These are phyloP conservation scores for Melanostigma gelatinosum DNA, from an alignment of 2,113 vertebrate genomes.

Conservation along the genomic window DNA sequence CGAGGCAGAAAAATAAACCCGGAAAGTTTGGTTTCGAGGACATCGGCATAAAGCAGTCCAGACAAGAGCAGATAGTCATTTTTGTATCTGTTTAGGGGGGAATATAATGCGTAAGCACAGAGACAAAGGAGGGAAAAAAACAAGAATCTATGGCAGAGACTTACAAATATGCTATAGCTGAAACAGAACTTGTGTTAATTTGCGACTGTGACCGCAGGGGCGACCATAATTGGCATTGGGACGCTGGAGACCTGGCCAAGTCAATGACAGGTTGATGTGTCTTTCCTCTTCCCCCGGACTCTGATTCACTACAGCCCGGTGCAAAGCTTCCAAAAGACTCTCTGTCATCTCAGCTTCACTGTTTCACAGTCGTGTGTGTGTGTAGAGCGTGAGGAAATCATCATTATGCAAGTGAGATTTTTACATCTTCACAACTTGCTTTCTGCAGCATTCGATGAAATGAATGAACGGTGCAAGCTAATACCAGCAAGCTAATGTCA, in stretches of 20 bases:
- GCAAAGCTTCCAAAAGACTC: conserved; percentile 40
- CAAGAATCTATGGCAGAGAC: conserved; percentile 42
- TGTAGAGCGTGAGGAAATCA: conserved; percentile 20
- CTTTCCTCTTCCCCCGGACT: conserved; percentile 52
- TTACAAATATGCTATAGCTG: conserved; percentile 30
- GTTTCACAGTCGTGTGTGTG: neutral
- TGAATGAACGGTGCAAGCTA: conserved; percentile 22
- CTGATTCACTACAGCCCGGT: conserved; percentile 39
- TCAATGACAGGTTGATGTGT: conserved; percentile 73
- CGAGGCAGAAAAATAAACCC: conserved; percentile 63
- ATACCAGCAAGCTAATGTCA: conserved; percentile 4
- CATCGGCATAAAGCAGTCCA: conserved; percentile 58
- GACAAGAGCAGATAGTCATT: conserved; percentile 53
- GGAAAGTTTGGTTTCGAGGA: conserved; percentile 40
- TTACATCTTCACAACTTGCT: conserved; percentile 20
- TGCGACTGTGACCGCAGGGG: conserved; percentile 55
- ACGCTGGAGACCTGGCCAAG: conserved; percentile 45
- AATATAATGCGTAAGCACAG: conserved; percentile 43
- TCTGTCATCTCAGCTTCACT: conserved; percentile 20
- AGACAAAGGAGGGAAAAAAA: neutral
- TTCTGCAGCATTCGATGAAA: conserved; percentile 21
- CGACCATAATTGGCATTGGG: conserved; percentile 63
- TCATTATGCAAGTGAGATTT: neutral
- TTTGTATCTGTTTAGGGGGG: conserved; percentile 44
- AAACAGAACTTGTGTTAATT: conserved; percentile 65